Evolutionary conservation across 2,113 vertebrate species (phyloP).

Genomic region (Xyrauchen texanus): DNA sequence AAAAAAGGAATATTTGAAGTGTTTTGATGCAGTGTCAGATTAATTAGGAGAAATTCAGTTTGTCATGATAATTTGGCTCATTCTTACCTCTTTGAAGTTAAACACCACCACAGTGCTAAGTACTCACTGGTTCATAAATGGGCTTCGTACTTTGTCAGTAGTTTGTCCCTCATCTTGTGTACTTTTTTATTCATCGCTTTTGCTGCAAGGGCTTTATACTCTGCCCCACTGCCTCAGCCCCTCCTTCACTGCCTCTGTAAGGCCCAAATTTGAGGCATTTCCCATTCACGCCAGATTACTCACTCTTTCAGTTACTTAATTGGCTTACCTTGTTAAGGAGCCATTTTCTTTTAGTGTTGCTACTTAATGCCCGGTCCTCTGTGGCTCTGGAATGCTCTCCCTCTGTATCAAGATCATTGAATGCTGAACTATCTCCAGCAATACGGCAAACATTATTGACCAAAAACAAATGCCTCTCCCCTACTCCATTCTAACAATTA

Average conservation of each 20-base stretch:
- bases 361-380: slow-evolving; percentile 70
- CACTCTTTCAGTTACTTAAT: slow-evolving; percentile 69
- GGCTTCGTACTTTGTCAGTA: slow-evolving; percentile 6
- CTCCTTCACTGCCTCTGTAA: slow-evolving; percentile 18
- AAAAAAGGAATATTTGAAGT: too few species aligned
- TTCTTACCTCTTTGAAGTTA: neutral
- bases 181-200: slow-evolving; percentile 40
- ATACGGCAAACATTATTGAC: slow-evolving; percentile 28
- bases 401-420: slow-evolving; percentile 62
- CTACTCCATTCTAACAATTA: slow-evolving; percentile 60
- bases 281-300: slow-evolving; percentile 48
- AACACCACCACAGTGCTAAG: neutral
- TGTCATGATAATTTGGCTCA: too few species aligned
- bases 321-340: slow-evolving; percentile 76
- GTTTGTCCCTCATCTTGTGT: neutral
- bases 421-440: slow-evolving; percentile 63
- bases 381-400: slow-evolving; percentile 69
- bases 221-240: slow-evolving; percentile 10
- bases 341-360: slow-evolving; percentile 71
- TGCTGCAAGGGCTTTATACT: slow-evolving; percentile 34
- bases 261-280: slow-evolving; percentile 40
- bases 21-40: too few species aligned
- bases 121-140: neutral
- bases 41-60: too few species aligned
- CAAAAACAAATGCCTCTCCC: slow-evolving; percentile 40